Conservation (phyloP, 1,140 invertebrate species). For the Popillia japonica region DNA sequence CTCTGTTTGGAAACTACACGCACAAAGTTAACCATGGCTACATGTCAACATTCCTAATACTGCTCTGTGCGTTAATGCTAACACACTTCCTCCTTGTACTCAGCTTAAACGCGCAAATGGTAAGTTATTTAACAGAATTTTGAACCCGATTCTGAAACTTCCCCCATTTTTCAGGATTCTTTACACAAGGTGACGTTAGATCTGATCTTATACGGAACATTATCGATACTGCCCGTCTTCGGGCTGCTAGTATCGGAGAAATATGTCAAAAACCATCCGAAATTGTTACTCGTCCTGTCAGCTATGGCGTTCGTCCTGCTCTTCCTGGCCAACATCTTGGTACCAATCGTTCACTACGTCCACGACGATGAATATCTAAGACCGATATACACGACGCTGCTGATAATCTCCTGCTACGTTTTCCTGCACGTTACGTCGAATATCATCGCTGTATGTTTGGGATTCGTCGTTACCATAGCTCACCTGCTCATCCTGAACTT, state of each 20-base stretch:
- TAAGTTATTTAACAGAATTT: no score
- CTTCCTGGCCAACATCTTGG: conserved; percentile 63
- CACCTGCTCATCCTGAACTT: conserved; percentile 71
- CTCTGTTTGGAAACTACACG: conserved; percentile 76
- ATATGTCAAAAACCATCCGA: conserved; percentile 62
- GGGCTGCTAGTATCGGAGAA: conserved; percentile 55
- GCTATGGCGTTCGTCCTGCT: conserved; percentile 61
- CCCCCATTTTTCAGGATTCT: not conserved
- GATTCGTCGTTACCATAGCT: conserved; percentile 68
- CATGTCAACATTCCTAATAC: conserved; percentile 76
- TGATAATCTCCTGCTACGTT: conserved; percentile 77
- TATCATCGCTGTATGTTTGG: conserved; percentile 71
- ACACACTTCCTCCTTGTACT: conserved; percentile 70
- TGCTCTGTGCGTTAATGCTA: conserved; percentile 71
- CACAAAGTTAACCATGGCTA: conserved; percentile 79
- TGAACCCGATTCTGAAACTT: conserved; percentile 9
- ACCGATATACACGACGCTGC: conserved; percentile 75
- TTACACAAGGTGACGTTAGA: conserved; percentile 58
- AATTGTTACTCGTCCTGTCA: conserved; percentile 58
- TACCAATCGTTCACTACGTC: conserved; percentile 62
- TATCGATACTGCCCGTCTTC: conserved; percentile 57
- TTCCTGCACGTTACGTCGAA: conserved; percentile 79
- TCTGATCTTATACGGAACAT: conserved; percentile 59
- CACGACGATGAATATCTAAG: conserved; percentile 50
- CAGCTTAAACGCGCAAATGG: conserved; percentile 22